Conservation (phyloP, 2,797 vertebrate species). For the Gorsachius magnificus region DNA sequence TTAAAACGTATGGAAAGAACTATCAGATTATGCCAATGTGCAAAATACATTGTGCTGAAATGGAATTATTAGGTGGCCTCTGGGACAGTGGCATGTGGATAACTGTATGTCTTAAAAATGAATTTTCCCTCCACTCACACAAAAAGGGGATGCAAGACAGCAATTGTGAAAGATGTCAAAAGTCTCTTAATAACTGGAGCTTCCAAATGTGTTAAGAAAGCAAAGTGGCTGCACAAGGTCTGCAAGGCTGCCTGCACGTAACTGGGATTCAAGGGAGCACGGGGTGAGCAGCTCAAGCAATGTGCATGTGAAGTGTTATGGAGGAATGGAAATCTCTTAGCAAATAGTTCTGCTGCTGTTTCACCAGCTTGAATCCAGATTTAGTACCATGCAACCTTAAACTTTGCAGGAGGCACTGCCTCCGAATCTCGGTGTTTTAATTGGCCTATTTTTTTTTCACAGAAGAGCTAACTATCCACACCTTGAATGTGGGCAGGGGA, state of each 20-base stretch:
- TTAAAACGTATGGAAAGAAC: not conserved
- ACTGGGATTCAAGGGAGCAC: not conserved
- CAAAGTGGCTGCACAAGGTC: not conserved
- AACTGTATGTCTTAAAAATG: not conserved
- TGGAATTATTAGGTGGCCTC: not conserved
- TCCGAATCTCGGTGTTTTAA: not conserved
- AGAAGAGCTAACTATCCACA: not conserved
- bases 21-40: not conserved
- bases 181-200: not conserved
- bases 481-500: not conserved
- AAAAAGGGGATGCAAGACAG: not conserved
- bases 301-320: not conserved
- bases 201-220: not conserved
- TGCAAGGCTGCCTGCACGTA: not conserved
- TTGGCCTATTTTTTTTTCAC: not conserved
- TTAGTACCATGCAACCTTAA: not conserved
- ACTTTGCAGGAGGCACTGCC: not conserved
- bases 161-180: not conserved
- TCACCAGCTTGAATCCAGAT: not conserved
- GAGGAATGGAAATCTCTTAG: not conserved
- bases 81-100: not conserved
- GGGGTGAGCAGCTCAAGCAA: not conserved
- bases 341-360: not conserved
- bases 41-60: not conserved
- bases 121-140: not conserved